phyloP scores from a whole-genome alignment of 2,888 invertebrate species.

The Ochropleura leucogaster region DNA sequence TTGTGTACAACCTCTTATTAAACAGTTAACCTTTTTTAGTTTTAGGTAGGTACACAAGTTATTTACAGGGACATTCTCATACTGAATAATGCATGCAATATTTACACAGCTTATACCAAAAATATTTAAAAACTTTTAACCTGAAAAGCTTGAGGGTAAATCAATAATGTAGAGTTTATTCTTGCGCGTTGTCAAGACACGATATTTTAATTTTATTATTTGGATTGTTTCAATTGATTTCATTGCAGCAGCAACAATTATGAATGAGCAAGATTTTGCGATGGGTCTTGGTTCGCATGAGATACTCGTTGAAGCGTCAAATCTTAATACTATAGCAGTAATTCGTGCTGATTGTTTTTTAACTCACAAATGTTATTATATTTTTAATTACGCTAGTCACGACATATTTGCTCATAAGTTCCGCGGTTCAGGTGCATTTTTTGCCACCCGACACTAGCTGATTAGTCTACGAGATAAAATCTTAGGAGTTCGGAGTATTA shows the following conservation, averaged over 20 bases:
- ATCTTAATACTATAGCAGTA: not conserved
- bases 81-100: slow-evolving; percentile 11
- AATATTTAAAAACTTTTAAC: slow-evolving; percentile 47
- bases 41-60: not conserved
- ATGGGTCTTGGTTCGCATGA: not conserved
- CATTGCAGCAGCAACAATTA: no score
- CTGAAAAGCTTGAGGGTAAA: slow-evolving; percentile 36
- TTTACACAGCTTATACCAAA: slow-evolving; percentile 18
- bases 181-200: not conserved
- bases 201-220: slow-evolving; percentile 3
- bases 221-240: not conserved
- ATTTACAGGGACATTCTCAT: slow-evolving; percentile 17
- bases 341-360: slow-evolving; percentile 29
- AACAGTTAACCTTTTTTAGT: slow-evolving; percentile 8
- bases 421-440: slow-evolving; percentile 56
- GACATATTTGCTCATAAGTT: slow-evolving; percentile 49
- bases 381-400: slow-evolving; percentile 48
- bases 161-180: slow-evolving; percentile 16
- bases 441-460: slow-evolving; percentile 38
- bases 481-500: slow-evolving; percentile 36
- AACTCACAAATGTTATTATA: slow-evolving; percentile 14
- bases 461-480: slow-evolving; percentile 56
- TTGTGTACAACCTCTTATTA: not conserved
- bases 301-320: slow-evolving; percentile 2
- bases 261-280: not conserved